These are phyloP conservation scores for Drosophila novamexicana DNA, from an alignment of 1,140 invertebrate genomes.

Conservation along the genomic window DNA sequence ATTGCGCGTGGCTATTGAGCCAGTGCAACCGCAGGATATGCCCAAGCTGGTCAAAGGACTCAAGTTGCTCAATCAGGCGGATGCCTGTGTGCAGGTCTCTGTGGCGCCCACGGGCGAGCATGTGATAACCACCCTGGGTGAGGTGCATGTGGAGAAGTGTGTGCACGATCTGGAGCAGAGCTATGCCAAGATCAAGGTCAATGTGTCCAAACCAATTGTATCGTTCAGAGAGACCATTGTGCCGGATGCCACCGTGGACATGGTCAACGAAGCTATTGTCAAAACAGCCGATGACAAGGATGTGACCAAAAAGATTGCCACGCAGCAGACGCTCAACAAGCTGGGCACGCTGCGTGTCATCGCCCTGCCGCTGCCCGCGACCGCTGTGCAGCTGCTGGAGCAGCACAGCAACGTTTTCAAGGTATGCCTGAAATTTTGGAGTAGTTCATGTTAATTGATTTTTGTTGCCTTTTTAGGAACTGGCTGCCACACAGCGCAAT, in stretches of 20 bases:
- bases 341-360: conserved; percentile 90
- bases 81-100: conserved; percentile 95
- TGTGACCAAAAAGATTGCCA: conserved; percentile 85
- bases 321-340: conserved; percentile 89
- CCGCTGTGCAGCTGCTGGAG: conserved; percentile 88
- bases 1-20: conserved; percentile 97
- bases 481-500: conserved; percentile 52
- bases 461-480: conserved; percentile 37
- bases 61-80: conserved; percentile 87
- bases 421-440: conserved; percentile 44
- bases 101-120: conserved; percentile 98
- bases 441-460: not conserved
- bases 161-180: conserved; percentile 92
- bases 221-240: conserved; percentile 98
- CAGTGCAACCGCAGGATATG: conserved; percentile 92
- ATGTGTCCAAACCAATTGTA: conserved; percentile 97
- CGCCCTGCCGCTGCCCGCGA: conserved; percentile 91
- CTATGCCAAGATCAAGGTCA: conserved; percentile 95
- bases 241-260: conserved; percentile 92
- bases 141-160: conserved; percentile 98
- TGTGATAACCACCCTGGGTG: conserved; percentile 97
- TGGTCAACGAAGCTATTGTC: conserved; percentile 94
- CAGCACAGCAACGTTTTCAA: conserved; percentile 86
- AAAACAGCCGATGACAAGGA: conserved; percentile 86
- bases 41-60: conserved; percentile 91